Base-by-base conservation (phyloP, 2,797 vertebrate genomes). In the Anabacerthia variegaticeps region DNA sequence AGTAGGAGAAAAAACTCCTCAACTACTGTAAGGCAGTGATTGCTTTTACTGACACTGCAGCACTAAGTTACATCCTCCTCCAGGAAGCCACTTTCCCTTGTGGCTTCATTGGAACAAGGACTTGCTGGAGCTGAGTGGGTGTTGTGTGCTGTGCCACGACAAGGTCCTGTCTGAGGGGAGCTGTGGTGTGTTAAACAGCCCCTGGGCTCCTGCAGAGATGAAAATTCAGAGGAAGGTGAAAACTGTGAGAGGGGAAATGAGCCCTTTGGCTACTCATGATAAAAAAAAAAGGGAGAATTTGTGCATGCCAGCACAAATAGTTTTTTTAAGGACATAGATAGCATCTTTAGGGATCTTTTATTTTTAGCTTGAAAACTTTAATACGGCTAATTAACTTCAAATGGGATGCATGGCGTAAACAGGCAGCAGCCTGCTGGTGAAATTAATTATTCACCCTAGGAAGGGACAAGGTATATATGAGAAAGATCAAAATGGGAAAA, bases 371-470 rank as follows among this genome's bases (percentile, higher is more conserved):
- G 24, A 63, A 94, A 90, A 89, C 43, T 88, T 95, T 55, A 75
- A 41, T 91, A 37, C 0, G 2, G 52, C 28, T 90, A 94, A 96
- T 94, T 94, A 92, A 89, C 72, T 95, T 95, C 66, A 83, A 55
- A 85, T 85, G 68, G 62, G 37, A 49, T 87, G 69, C 61, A 51
- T 41, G 72, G 67, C 65, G 63, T 44, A 93, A 94, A 67, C 68
- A 95, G 71, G 77, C 71, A 96, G 94, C 65, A 92, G 82, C 74
- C 79, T 92, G 85, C 87, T 95, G 92, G 48, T 76, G 83, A 89
- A 84, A 95, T 94, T 92, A 94, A 94, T 96, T 97, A 83, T 88
- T 95, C 93, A 93, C 85, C n/a, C 36, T 85, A 65, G 85, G 88
- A 96, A 92, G 39, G 77, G 84, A 73, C 54, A 92, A 93, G 80